These are phyloP conservation scores for Otus sunia DNA, from an alignment of 2,113 vertebrate species.

Conservation along the genomic window DNA sequence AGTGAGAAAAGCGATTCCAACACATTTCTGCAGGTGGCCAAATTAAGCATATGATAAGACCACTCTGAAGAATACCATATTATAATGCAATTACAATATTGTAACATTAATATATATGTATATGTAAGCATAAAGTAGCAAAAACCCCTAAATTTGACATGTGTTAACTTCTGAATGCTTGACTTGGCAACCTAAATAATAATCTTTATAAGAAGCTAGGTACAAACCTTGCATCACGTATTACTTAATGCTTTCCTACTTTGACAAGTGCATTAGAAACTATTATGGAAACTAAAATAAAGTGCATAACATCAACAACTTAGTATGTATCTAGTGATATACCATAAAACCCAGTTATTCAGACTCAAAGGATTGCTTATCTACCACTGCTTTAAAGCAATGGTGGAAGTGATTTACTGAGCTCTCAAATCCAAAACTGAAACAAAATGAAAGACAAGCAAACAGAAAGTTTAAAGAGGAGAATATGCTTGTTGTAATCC, in stretches of 20 bases:
- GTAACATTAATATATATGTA: neutral
- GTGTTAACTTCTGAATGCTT: neutral
- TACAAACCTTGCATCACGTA: neutral
- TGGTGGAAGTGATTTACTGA: neutral
- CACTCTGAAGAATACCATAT: neutral
- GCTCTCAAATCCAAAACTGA: neutral
- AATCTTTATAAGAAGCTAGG: neutral
- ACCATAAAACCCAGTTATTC: neutral
- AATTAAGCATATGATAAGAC: neutral
- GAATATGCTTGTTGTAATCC: fast-evolving
- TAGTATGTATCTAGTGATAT: neutral
- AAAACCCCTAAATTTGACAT: neutral
- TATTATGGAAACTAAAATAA: neutral
- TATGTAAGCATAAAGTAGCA: neutral
- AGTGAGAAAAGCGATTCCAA: neutral
- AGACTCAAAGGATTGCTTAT: neutral
- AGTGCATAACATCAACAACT: neutral
- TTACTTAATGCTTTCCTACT: neutral
- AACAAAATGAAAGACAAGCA: neutral
- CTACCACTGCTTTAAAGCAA: neutral
- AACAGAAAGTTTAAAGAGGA: neutral
- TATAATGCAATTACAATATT: neutral
- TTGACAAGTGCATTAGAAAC: neutral
- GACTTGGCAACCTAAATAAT: neutral
- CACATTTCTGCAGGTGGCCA: neutral